Base-by-base conservation (phyloP, 2,113 vertebrate species). In the Marmota flaviventris region DNA sequence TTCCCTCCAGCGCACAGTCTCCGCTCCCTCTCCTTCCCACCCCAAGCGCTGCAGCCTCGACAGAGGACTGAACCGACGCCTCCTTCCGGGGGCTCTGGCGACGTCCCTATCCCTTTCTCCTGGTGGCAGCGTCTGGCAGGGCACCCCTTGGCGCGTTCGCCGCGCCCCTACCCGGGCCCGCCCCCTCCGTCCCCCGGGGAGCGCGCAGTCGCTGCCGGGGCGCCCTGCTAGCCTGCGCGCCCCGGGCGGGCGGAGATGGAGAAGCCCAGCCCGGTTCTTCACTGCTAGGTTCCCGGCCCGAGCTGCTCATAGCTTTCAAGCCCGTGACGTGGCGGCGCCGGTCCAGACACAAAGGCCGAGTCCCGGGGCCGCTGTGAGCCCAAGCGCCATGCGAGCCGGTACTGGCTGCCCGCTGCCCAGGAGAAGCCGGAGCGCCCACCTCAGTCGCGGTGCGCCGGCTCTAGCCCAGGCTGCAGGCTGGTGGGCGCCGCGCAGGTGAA, bases 301-400 rank as follows among this genome's bases (percentile, higher is more conserved):
- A 75, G 39, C 79, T 39, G 53, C 90, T 77, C 84, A 24, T 29
- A 24, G 75, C n/a, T 51, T 85, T 81, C 39, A 22, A 61, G 85
- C 34, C 94, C 6, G 72, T 97, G 97, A 97, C 87, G 95, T 34
- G 85, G 96, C 11, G 85, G 76, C 82, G 58, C 81, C 27, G 75
- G 70, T 65, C 58, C 37, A 97, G 96, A 95, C 95, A 88, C 96
- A 91, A 87, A 97, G 97, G 73, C 82, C 39, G 9, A 34, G 32
- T 83, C 69, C 88, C 6, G 27, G 37, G 25, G 93, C 63, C 70
- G 45, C 91, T 25, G 87, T 10, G 51, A 91, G 58, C 96, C 87
- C 27, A 10, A 93, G 95, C 95, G 96, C 97, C 97, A 98, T 98
- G 98, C 95, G 92, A 97, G 95, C 70, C 72, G 34, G 67, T 84